Evolutionary conservation across 2,113 vertebrate species (phyloP).

Genomic region (Uria aalge): DNA sequence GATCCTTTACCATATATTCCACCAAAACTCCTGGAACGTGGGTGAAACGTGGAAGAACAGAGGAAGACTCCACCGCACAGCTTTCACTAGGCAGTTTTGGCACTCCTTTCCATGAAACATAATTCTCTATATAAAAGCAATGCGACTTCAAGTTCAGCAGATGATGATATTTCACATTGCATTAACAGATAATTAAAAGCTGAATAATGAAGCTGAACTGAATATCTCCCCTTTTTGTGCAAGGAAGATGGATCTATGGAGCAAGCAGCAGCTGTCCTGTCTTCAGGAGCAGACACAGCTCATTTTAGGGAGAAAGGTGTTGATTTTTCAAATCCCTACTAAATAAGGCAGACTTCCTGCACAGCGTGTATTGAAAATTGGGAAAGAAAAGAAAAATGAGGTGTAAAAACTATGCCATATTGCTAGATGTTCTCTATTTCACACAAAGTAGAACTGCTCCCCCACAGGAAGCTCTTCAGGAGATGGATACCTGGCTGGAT

Average conservation of each 20-base stretch:
- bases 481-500: background rate
- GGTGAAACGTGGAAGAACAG: background rate
- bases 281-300: background rate
- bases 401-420: background rate
- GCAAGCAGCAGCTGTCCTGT: background rate
- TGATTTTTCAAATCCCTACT: background rate
- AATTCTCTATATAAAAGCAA: background rate
- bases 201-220: background rate
- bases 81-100: background rate
- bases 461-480: background rate
- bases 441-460: rapidly evolving
- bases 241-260: background rate
- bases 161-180: background rate
- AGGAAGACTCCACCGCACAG: background rate
- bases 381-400: background rate
- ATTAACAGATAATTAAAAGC: background rate
- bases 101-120: background rate
- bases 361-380: background rate
- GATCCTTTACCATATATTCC: background rate
- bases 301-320: background rate
- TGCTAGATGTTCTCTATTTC: background rate
- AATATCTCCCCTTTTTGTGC: background rate
- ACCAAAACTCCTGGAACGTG: background rate
- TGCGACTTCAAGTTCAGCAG: rapidly evolving
- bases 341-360: background rate